Base-by-base conservation (phyloP, 2,797 vertebrate species). In the Molothrus ater region DNA sequence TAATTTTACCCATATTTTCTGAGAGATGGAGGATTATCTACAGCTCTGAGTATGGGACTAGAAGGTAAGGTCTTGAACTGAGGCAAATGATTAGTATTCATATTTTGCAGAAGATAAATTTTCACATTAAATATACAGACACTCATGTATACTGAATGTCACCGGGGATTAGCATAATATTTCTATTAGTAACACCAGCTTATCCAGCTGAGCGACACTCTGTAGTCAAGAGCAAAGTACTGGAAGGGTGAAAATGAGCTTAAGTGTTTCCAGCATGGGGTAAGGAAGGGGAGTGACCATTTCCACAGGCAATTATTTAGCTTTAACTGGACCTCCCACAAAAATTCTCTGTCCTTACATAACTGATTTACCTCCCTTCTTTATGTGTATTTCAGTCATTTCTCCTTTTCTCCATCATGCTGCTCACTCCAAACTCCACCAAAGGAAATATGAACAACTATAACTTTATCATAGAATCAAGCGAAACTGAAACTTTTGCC, bases 161-260 rank as follows among this genome's bases (percentile, higher is more conserved):
- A 64, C 42, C 57, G 13, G 40, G 64, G 60, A 95, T 96, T 95
- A 95, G 81, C 84, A 94, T 94, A 91, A 92, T 89, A 82, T 80
- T 95, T 92, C 78, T 87, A 60, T 96, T 76, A 93, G 83, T 61
- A 63, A 87, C 2, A 7, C 45, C 32, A 91, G 71, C 60, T 95
- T 94, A 78, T 85, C 83, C 60, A 56, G 42, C 61, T 75, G 65
- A 90, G 60, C 1, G 0, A 48, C 12, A n/a, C 70, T 40, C 28
- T 53, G 29, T 60, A 88, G 80, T 73, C 60, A 70, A 90, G 54
- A 91, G 43, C 40, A 80, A 83, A 87, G 51, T 13, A 31, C 34
- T 80, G 19, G 17, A 87, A 71, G 50, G 14, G 9, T 48, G 21
- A 84, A 94, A 92, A 70, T 54, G 36, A 78, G 12, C 13, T 86